These are phyloP conservation scores for Dinomys branickii DNA, from an alignment of 2,113 vertebrate genomes.

Conservation along the genomic window DNA sequence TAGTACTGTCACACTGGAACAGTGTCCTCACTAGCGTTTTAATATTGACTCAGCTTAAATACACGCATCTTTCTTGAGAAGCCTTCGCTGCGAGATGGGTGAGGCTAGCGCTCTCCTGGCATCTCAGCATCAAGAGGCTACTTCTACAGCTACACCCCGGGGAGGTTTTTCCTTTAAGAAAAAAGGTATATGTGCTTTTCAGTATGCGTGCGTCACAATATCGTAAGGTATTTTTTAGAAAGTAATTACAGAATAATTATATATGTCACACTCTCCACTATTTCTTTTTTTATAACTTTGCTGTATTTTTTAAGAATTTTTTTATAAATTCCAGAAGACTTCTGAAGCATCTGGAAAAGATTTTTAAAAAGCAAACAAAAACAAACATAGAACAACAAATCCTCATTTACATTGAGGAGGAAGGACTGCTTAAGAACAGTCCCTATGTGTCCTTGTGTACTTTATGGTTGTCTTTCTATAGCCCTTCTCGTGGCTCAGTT, in stretches of 20 bases:
- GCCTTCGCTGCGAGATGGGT: not conserved
- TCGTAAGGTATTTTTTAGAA: not conserved
- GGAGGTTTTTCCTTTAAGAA: not conserved
- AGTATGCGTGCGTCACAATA: not conserved
- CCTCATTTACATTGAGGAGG: not conserved
- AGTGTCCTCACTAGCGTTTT: not conserved
- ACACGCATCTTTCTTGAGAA: not conserved
- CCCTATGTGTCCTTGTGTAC: not conserved
- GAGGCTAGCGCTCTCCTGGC: not conserved
- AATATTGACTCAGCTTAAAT: not conserved
- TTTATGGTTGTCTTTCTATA: not conserved
- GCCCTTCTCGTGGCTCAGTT: not conserved
- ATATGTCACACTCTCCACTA: not conserved
- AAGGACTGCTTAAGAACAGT: not conserved
- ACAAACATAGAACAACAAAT: not conserved
- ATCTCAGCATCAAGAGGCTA: not conserved
- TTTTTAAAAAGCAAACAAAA: not conserved
- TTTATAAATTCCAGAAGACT: not conserved
- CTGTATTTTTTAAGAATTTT: not conserved
- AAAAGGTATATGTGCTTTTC: not conserved
- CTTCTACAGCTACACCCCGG: not conserved
- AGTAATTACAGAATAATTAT: not conserved
- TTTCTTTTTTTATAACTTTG: not conserved
- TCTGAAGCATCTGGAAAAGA: not conserved
- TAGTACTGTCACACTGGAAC: not conserved